Conservation (phyloP, 2,888 invertebrate genomes). For the Rhopalosiphum nymphaeae region DNA sequence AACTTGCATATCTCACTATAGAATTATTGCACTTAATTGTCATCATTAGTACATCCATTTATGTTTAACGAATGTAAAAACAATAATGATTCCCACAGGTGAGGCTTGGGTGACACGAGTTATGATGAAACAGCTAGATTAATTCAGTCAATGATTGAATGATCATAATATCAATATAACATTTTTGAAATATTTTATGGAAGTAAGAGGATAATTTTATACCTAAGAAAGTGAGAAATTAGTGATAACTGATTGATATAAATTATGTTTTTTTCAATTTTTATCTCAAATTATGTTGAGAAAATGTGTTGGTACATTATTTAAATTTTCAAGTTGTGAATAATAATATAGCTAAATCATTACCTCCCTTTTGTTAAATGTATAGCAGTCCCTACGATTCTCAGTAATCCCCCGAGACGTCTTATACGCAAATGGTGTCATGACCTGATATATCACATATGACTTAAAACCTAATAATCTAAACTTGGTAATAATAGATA, state of each 20-base stretch:
- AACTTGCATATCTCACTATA: background rate
- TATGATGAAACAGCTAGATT: background rate
- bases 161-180: background rate
- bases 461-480: too few relatives aligned
- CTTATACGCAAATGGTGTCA: too few relatives aligned
- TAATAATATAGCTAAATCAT: background rate
- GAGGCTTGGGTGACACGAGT: too few relatives aligned
- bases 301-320: background rate
- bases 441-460: too few relatives aligned
- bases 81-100: too few relatives aligned
- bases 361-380: too few relatives aligned
- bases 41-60: background rate
- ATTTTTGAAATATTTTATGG: background rate
- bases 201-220: background rate
- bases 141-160: background rate
- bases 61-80: background rate
- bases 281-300: background rate
- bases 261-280: background rate
- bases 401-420: too few relatives aligned
- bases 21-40: background rate
- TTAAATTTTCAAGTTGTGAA: background rate
- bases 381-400: too few relatives aligned
- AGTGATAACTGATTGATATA: background rate
- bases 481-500: too few relatives aligned
- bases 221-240: background rate